These are phyloP conservation scores for Esox masquinongy DNA, from an alignment of 2,797 vertebrate species.

Conservation along the genomic window DNA sequence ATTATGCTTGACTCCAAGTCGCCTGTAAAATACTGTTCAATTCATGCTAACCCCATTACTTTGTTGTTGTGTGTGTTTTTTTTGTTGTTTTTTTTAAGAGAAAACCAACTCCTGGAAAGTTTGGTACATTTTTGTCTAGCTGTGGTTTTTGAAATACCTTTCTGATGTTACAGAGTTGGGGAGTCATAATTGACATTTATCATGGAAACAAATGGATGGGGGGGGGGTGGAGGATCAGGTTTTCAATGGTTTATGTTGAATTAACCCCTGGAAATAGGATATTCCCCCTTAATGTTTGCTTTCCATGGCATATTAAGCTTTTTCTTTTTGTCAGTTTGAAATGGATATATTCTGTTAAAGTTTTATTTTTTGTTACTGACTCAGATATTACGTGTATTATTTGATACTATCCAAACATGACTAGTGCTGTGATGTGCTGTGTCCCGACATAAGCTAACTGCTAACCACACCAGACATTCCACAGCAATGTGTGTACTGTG, in stretches of 20 bases:
- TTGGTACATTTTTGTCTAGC: background rate
- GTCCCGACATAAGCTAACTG: conserved; percentile 16
- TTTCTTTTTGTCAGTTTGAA: background rate
- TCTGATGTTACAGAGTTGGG: background rate
- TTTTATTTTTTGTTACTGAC: background rate
- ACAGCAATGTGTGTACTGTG: background rate
- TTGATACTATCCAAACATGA: conserved; percentile 8
- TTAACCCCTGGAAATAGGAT: background rate
- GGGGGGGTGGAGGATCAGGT: no score
- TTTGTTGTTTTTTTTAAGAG: no score
- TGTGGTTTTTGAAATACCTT: background rate
- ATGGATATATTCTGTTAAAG: background rate
- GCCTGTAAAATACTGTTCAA: no score
- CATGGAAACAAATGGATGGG: background rate
- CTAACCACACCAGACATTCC: conserved; percentile 26
- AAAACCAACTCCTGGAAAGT: background rate
- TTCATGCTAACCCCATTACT: no score
- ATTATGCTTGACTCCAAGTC: no score
- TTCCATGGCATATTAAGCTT: background rate
- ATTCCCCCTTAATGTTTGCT: background rate
- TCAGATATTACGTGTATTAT: background rate
- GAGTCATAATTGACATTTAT: background rate
- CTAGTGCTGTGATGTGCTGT: conserved; percentile 1
- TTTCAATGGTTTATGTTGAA: background rate
- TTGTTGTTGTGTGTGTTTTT: background rate